phyloP scores from a whole-genome alignment of 2,113 vertebrate genomes.

The Oceanites oceanicus region DNA sequence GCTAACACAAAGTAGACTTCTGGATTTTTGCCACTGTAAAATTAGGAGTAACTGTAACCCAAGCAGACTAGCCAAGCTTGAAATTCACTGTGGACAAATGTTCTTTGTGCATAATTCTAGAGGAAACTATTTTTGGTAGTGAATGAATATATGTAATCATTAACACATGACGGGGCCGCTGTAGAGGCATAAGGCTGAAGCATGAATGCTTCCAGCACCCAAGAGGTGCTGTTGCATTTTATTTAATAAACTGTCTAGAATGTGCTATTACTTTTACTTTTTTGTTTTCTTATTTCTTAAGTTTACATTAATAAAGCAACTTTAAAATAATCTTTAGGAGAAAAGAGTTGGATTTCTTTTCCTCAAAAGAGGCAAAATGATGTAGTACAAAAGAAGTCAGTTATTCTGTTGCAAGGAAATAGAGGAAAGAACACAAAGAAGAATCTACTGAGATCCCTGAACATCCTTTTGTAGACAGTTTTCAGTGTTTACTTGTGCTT shows the following conservation, averaged over 20 bases:
- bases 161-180: conserved; percentile 41
- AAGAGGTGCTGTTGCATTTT: conserved; percentile 37
- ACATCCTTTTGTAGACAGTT: background rate
- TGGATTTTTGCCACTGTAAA: conserved; percentile 56
- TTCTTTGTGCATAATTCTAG: conserved; percentile 66
- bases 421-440: background rate
- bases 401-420: background rate
- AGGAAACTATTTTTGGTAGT: conserved; percentile 62
- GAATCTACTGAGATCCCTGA: background rate
- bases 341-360: background rate
- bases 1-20: conserved; percentile 23
- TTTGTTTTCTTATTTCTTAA: conserved; percentile 4
- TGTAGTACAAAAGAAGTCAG: background rate
- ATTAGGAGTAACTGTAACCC: conserved; percentile 58
- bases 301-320: background rate
- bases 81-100: conserved; percentile 56
- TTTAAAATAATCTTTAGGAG: background rate
- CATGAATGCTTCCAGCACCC: conserved; percentile 21
- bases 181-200: conserved; percentile 8
- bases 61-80: conserved; percentile 52
- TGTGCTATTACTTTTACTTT: background rate
- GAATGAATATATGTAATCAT: conserved; percentile 64
- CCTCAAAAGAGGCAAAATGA: background rate
- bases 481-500: background rate
- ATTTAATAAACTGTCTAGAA: background rate